Conservation (phyloP, 1,140 invertebrate species). For the Atta texana region DNA sequence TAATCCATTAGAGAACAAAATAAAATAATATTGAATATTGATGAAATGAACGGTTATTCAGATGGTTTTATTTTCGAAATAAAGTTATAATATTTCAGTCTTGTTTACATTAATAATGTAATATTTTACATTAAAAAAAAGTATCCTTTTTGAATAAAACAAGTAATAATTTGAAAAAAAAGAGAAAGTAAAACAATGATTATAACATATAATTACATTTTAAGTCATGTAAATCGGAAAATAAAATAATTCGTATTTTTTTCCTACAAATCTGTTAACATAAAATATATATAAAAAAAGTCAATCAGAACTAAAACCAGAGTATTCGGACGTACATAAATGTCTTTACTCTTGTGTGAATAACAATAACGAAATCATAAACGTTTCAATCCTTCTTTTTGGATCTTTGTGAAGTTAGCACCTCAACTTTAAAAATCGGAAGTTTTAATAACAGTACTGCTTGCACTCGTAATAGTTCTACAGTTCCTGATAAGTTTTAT, state of each 20-base stretch:
- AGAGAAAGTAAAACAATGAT: neutral
- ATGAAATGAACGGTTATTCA: neutral
- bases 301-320: too few relatives aligned
- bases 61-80: conserved; percentile 11
- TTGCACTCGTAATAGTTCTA: too few relatives aligned
- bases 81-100: neutral
- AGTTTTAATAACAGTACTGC: too few relatives aligned
- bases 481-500: too few relatives aligned
- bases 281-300: too few relatives aligned
- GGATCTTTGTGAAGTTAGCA: too few relatives aligned
- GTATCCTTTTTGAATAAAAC: neutral
- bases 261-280: neutral
- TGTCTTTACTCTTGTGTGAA: too few relatives aligned
- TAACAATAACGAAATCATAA: too few relatives aligned
- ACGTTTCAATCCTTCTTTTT: too few relatives aligned
- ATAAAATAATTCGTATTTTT: neutral
- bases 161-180: conserved; percentile 3
- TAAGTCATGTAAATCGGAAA: neutral
- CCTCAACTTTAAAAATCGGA: too few relatives aligned
- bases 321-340: too few relatives aligned
- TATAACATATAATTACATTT: neutral
- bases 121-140: neutral
- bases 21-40: conserved; percentile 30
- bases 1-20: neutral
- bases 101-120: neutral